These are phyloP conservation scores for Callosobruchus maculatus DNA, from an alignment of 2,888 invertebrate genomes.

Conservation along the genomic window DNA sequence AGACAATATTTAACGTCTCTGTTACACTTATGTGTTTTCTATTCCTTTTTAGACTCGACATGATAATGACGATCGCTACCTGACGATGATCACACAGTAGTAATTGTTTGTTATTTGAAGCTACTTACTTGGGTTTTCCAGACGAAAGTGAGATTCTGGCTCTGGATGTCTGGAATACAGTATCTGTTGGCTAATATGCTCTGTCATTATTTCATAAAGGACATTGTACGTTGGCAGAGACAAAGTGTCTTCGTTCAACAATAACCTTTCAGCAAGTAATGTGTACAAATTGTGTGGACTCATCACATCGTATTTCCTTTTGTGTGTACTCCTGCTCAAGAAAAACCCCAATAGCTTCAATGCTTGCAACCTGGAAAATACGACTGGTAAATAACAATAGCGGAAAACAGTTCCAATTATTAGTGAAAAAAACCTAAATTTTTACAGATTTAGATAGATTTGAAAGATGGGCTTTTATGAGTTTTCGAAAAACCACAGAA, in stretches of 20 bases:
- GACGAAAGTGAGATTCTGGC: constrained; percentile 88
- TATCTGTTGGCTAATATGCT: constrained; percentile 94
- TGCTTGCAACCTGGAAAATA: constrained; percentile 72
- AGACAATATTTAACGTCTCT: too few species aligned
- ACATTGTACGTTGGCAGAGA: constrained; percentile 97
- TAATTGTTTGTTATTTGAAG: constrained; percentile 1
- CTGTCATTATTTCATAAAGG: constrained; percentile 96
- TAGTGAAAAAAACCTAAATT: too few species aligned
- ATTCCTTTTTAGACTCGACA: too few species aligned
- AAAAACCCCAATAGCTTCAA: constrained; percentile 96
- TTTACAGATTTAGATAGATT: too few species aligned
- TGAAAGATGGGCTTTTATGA: too few species aligned
- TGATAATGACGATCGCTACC: too few species aligned
- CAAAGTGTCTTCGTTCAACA: constrained; percentile 84
- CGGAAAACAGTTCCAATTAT: too few species aligned
- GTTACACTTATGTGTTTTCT: too few species aligned
- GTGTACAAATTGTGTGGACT: constrained; percentile 98
- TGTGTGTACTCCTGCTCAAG: constrained; percentile 95
- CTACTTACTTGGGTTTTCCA: constrained; percentile 92
- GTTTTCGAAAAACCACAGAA: too few species aligned
- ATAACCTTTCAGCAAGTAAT: constrained; percentile 86
- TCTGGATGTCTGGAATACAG: constrained; percentile 91
- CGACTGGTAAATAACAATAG: too few species aligned
- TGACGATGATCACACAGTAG: too few species aligned
- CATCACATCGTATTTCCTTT: constrained; percentile 99